Evolutionary conservation across 2,797 vertebrate genomes (phyloP).

Genomic region (Lateolabrax maculatus): DNA sequence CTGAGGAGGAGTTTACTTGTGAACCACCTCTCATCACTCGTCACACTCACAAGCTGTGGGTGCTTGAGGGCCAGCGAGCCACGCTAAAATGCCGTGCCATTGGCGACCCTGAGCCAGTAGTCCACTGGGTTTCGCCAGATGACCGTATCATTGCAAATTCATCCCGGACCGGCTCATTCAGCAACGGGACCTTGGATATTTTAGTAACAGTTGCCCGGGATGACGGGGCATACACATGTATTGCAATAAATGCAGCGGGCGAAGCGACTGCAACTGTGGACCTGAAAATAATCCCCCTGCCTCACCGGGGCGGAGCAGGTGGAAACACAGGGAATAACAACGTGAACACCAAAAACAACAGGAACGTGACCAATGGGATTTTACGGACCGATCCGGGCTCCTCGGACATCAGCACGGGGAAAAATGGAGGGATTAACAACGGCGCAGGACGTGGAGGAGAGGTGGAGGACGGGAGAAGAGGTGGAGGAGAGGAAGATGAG

Average conservation of each 20-base stretch:
- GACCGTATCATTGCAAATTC: constrained; percentile 93
- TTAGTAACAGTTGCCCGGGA: constrained; percentile 90
- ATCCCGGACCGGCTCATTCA: constrained; percentile 90
- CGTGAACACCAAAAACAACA: constrained; percentile 79
- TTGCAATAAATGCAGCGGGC: constrained; percentile 93
- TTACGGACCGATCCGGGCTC: constrained; percentile 86
- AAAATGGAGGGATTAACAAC: constrained; percentile 79
- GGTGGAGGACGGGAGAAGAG: constrained; percentile 64
- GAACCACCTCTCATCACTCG: constrained; percentile 95
- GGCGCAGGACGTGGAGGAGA: constrained; percentile 65
- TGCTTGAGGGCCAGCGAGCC: constrained; percentile 93
- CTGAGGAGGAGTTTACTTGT: constrained; percentile 94
- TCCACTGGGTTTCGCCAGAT: constrained; percentile 95
- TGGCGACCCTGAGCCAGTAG: constrained; percentile 90
- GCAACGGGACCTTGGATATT: constrained; percentile 93
- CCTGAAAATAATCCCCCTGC: constrained; percentile 92
- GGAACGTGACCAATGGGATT: constrained; percentile 80
- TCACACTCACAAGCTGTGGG: constrained; percentile 93
- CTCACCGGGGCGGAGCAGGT: constrained; percentile 84
- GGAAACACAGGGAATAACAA: constrained; percentile 74
- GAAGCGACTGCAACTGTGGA: constrained; percentile 92
- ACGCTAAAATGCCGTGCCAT: constrained; percentile 91
- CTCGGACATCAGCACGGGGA: constrained; percentile 88
- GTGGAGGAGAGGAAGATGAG: constrained; percentile 51
- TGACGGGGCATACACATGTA: constrained; percentile 92